Evolutionary conservation across 1,140 invertebrate genomes (phyloP), one percentile per base, ranked within the genome.

Genomic region (Eciton burchellii): DNA sequence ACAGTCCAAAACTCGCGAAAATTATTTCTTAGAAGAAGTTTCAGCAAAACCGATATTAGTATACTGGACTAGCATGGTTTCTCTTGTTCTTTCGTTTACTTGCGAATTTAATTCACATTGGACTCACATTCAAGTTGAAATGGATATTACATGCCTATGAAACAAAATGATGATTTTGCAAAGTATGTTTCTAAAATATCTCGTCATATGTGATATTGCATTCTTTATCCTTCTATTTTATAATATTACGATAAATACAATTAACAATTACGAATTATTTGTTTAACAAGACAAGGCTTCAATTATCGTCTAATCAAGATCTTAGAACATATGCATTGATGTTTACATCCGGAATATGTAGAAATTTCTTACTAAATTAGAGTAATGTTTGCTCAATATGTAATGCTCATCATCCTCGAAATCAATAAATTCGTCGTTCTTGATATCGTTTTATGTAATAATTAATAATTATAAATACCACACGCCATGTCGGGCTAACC

Each of bases 391-490:
- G 12, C 21, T n/a, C n/a, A n/a, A n/a, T n/a, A n/a, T n/a, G n/a
- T n/a, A n/a, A n/a, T n/a, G n/a, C n/a, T 62, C 0, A 4, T 47
- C 14, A 49, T 47, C 4, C 4, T 43, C 47, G 26, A 63, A 62
- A 29, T 21, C 47, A 6, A 43, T 16, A 68, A 54, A 70, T 54
- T 12, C 0, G 11, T 47, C 0, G 62, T n/a, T 73, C 43, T 62
- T 26, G 16, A 11, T 60, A 47, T 29, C 24, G 3, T 45, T 60
- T 62, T 47, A 21, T 3, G 1, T 6, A n/a, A 19, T 68, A 77
- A 68, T 77, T 21, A 56, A 21, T 68, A 43, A 68, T 68, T 56
- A 54, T 54, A n/a, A 26, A 54, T 2, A 9, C 19, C 52, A 41
- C n/a, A 41, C 16, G 21, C n/a, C 1, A 5, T 0, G 9, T 35